These are phyloP conservation scores for Tachina grossa DNA, from an alignment of 2,888 invertebrate genomes.

Conservation along the genomic window DNA sequence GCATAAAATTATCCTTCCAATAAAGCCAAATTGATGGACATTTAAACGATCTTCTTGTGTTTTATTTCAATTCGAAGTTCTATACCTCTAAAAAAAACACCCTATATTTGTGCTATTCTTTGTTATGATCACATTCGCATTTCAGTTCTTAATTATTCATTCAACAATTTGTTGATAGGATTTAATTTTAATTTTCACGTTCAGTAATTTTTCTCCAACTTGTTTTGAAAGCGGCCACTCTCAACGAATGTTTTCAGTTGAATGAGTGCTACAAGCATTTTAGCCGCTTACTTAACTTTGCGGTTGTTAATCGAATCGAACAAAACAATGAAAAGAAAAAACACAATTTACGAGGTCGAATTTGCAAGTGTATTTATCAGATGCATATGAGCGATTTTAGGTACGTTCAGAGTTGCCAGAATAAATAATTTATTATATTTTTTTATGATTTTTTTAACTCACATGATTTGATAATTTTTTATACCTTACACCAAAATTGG, in stretches of 20 bases:
- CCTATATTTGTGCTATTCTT: constrained; percentile 2
- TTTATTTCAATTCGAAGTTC: too few species aligned
- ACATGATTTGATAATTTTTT: too few species aligned
- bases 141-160: constrained; percentile 22
- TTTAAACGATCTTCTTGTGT: too few species aligned
- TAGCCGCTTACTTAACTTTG: constrained; percentile 41
- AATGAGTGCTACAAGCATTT: constrained; percentile 45
- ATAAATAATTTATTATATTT: too few species aligned
- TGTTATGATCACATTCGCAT: constrained; percentile 57
- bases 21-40: too few species aligned
- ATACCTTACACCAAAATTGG: too few species aligned
- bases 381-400: too few species aligned
- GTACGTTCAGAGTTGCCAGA: too few species aligned
- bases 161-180: background rate
- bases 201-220: background rate
- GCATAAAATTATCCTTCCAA: too few species aligned
- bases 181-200: constrained; percentile 28
- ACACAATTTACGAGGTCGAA: background rate
- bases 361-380: background rate
- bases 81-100: too few species aligned
- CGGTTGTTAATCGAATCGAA: constrained; percentile 18
- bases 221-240: constrained; percentile 18
- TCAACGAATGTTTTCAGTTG: constrained; percentile 49
- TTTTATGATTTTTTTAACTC: too few species aligned
- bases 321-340: background rate